Evolutionary conservation across 2,888 invertebrate genomes (phyloP).

Genomic region (Chymomyza fuscimana): DNA sequence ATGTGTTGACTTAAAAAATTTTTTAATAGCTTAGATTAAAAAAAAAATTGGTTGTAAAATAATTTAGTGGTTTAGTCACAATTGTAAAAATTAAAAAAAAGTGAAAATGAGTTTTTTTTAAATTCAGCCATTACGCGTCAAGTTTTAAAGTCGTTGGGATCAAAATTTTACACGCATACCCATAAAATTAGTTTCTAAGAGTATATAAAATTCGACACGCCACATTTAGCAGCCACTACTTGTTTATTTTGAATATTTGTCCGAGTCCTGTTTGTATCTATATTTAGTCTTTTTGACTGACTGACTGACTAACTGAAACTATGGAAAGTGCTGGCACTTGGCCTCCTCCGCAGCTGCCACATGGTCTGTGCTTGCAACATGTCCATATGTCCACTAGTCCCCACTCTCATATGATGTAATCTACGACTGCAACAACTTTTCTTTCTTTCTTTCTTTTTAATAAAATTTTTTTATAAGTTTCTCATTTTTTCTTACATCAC

Average conservation of each 20-base stretch:
- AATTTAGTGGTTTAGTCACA: too few species aligned
- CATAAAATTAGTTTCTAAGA: neutral
- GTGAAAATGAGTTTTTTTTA: too few species aligned
- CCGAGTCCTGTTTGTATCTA: constrained; percentile 60
- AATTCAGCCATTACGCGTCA: too few species aligned
- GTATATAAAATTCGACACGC: neutral
- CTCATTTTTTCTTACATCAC: constrained; percentile 3
- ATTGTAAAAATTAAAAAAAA: too few species aligned
- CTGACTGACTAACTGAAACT: constrained; percentile 34
- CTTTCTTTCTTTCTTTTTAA: constrained; percentile 11
- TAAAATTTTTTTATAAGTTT: constrained; percentile 27
- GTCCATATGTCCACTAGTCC: constrained; percentile 6
- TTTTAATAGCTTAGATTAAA: too few species aligned
- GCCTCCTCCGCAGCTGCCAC: constrained; percentile 7
- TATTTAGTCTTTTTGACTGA: constrained; percentile 68
- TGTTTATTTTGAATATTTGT: constrained; percentile 15
- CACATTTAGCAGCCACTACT: neutral
- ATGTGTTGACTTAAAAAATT: too few species aligned
- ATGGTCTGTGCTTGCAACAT: neutral
- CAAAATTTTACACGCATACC: too few species aligned
- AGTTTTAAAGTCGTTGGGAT: too few species aligned
- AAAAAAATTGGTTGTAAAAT: too few species aligned
- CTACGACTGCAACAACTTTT: constrained; percentile 69
- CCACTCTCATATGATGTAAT: constrained; percentile 61
- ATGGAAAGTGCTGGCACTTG: constrained; percentile 44